Percentiles rank a stretch among this genome's conserved stretches.
Conservation (phyloP, 2,797 vertebrate species). For the Coregonus sp. region DNA sequence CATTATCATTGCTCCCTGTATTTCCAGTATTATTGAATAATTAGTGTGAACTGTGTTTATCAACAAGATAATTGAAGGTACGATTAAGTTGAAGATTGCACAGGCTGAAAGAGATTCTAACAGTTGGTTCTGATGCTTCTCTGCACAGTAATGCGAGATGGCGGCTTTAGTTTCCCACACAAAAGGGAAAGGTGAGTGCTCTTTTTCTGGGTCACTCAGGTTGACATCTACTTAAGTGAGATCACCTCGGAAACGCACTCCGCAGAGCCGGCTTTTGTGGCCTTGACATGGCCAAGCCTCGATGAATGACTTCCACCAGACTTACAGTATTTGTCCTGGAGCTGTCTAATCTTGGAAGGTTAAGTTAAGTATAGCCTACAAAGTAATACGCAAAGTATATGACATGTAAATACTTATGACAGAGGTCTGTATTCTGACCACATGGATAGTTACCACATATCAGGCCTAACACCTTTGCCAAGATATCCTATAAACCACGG, state of each 20-base stretch:
- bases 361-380: not conserved
- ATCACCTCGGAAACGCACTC: slow-evolving; percentile 22
- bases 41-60: not conserved
- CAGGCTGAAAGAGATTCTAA: not conserved
- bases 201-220: slow-evolving; percentile 28
- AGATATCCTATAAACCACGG: not conserved
- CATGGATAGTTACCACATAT: not conserved
- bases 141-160: slow-evolving; percentile 37
- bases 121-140: slow-evolving; percentile 4
- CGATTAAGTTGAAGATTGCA: slow-evolving; percentile 12
- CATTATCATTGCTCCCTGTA: not conserved
- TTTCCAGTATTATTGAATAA: not conserved
- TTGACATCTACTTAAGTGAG: slow-evolving; percentile 19
- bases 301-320: slow-evolving; percentile 16
- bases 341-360: slow-evolving; percentile 1
- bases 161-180: slow-evolving; percentile 35
- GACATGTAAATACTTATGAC: not conserved
- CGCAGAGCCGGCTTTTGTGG: slow-evolving; percentile 10
- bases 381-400: slow-evolving; percentile 3
- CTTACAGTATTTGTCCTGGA: not conserved
- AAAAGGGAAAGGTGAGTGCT: slow-evolving; percentile 31
- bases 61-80: not conserved
- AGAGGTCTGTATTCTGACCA: not conserved
- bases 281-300: not conserved
- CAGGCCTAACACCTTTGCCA: not conserved